A percentile compares a stretch with the other conserved stretches of the same genome.
phyloP scores from a whole-genome alignment of 2,113 vertebrate species.

The Toxotes chatareus region DNA sequence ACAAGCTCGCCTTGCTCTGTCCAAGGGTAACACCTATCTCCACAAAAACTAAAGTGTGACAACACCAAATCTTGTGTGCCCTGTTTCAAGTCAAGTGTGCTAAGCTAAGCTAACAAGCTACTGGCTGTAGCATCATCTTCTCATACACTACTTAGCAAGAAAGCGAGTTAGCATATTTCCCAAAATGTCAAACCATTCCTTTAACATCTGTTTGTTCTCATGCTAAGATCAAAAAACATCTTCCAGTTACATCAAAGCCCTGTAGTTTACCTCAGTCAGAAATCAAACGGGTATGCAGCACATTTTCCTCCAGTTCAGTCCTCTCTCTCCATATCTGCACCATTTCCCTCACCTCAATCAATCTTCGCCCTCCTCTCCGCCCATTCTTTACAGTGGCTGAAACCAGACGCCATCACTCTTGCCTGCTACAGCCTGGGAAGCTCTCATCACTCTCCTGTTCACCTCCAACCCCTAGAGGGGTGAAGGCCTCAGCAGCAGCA shows the following conservation, averaged over 20 bases:
- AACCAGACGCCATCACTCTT: slow-evolving; percentile 65
- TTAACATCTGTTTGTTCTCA: slow-evolving; percentile 8
- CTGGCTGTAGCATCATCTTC: background rate
- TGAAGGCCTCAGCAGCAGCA: slow-evolving; percentile 26
- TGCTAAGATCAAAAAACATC: background rate
- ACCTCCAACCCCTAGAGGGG: slow-evolving; percentile 53
- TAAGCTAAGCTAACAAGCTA: background rate
- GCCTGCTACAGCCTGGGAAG: slow-evolving; percentile 57
- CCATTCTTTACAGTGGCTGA: slow-evolving; percentile 55
- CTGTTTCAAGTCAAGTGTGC: background rate
- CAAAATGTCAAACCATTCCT: background rate
- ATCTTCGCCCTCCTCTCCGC: slow-evolving; percentile 30
- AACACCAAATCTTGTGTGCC: too few relatives aligned
- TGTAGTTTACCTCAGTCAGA: slow-evolving; percentile 23
- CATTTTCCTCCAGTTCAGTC: slow-evolving; percentile 24
- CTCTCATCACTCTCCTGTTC: slow-evolving; percentile 56
- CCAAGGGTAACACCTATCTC: background rate
- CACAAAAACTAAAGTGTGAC: too few relatives aligned
- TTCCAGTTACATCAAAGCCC: background rate
- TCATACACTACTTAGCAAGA: background rate
- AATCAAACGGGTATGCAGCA: slow-evolving; percentile 17
- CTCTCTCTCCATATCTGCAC: slow-evolving; percentile 32
- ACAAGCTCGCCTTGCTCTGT: background rate
- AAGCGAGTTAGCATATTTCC: background rate
- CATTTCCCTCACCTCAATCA: slow-evolving; percentile 53